Conservation (phyloP, 2,797 vertebrate genomes). For the Tachyglossus aculeatus region DNA sequence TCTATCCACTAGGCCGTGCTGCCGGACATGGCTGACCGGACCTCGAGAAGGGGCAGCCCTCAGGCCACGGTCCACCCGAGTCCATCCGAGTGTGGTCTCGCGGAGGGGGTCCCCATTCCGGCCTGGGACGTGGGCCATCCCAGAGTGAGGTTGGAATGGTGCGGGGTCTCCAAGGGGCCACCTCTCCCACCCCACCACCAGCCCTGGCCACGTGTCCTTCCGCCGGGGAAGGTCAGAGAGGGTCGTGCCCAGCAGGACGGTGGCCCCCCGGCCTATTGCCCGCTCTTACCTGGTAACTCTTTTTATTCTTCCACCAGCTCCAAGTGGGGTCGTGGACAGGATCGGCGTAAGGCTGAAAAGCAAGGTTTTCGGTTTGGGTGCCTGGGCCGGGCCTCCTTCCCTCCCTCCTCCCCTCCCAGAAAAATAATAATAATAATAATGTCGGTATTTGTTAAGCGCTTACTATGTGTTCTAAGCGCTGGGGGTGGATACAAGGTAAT, state of each 20-base stretch:
- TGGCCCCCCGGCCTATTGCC: not conserved
- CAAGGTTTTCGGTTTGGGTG: no score
- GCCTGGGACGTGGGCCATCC: no score
- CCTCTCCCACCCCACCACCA: not conserved
- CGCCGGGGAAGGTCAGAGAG: no score
- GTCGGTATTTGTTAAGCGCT: no score
- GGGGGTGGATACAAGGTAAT: no score
- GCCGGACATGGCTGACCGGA: not conserved
- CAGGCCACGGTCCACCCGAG: not conserved
- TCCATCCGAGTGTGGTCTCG: no score
- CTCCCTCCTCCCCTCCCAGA: no score
- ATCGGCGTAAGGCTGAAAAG: slow-evolving; percentile 63
- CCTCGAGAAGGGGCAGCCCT: not conserved
- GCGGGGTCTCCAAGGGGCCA: accelerated
- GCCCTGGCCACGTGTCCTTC: no score
- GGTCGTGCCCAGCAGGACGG: not conserved
- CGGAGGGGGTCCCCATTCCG: no score
- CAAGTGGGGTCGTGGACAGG: slow-evolving; percentile 61
- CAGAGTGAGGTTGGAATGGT: accelerated
- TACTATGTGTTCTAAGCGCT: no score
- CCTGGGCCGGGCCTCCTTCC: no score
- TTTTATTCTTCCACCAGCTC: slow-evolving; percentile 66
- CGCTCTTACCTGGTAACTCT: slow-evolving; percentile 32
- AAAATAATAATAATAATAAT: no score
- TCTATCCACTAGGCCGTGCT: not conserved